Conservation (phyloP, 2,113 vertebrate species). For the Nannospalax galili region DNA sequence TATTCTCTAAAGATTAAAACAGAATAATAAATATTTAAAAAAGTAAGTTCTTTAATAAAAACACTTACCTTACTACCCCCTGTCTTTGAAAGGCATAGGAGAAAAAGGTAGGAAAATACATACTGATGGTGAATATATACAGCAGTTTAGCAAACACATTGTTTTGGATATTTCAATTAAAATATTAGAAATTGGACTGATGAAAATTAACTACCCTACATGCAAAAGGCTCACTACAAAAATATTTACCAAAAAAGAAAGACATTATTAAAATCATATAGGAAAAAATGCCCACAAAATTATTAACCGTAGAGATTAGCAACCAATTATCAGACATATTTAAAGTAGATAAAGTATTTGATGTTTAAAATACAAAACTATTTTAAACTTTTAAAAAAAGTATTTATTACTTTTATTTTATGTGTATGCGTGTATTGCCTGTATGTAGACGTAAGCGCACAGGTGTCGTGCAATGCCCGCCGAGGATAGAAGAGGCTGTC, state of each 20-base stretch:
- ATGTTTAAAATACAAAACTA: conserved; percentile 47
- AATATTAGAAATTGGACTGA: conserved; percentile 8
- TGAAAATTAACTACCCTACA: conserved; percentile 27
- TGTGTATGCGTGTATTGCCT: too few relatives aligned
- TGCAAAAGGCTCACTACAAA: conserved; percentile 2
- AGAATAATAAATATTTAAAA: conserved; percentile 48
- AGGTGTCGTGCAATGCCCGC: too few relatives aligned
- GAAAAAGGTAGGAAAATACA: conserved; percentile 84
- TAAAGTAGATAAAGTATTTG: not conserved
- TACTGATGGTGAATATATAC: conserved; percentile 70
- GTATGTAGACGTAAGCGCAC: too few relatives aligned
- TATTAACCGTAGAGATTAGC: conserved; percentile 10
- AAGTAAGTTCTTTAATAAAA: conserved; percentile 47
- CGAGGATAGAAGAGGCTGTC: too few relatives aligned
- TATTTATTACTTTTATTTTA: too few relatives aligned
- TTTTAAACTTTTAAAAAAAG: too few relatives aligned
- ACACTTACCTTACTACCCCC: conserved; percentile 97
- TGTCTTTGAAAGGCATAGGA: conserved; percentile 94
- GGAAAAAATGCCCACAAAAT: not conserved
- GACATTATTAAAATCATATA: conserved; percentile 8
- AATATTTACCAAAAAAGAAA: conserved; percentile 34
- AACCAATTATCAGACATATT: conserved; percentile 6
- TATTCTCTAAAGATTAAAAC: conserved; percentile 3
- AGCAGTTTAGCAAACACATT: conserved; percentile 21
- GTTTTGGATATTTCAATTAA: conserved; percentile 53